Evolutionary conservation across 1,140 invertebrate genomes (phyloP), one percentile per base, ranked within the genome.

Genomic region (Ganaspis sp.): DNA sequence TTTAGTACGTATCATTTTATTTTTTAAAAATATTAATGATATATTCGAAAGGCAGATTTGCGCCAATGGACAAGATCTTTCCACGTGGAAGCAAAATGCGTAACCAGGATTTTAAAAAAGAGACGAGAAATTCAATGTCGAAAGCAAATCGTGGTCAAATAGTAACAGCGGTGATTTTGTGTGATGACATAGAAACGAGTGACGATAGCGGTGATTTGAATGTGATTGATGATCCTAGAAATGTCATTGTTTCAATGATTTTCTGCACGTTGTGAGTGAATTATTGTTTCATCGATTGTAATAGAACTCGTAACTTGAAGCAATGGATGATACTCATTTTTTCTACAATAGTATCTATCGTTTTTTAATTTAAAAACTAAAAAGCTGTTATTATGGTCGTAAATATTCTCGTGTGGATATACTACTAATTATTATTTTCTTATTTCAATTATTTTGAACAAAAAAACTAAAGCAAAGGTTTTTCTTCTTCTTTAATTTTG

Each of bases 41-140:
- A n/a, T 17, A 3, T 34, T 34, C 29, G 6, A 34, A 6, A 34
- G 29, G 45, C 45, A 49, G n/a, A 49, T 49, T 64, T 81, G 83
- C 84, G 71, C 77, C 69, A 74, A 85, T 85, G 84, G 82, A 85
- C 84, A 85, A 85, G 84, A 85, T 83, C 70, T 81, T 75, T 76
- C 73, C 64, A 70, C 38, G 69, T 70, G 72, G 23, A 40, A 74
- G 53, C 34, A 58, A 58, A 42, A 83, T 81, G 81, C 79, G 83
- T 84, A 84, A 79, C 75, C 78, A 74, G 74, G 78, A 81, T 5
- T 69, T 53, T 49, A 15, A 70, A 40, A 40, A 37, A 70, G 34
- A 70, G 9, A 49, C 15, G 23, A 29, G 9, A 75, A 29, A 64
- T 64, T 64, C 23, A 58, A 58, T 58, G 58, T 64, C 26, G 58